Evolutionary conservation across 2,113 vertebrate species (phyloP).

Genomic region (Oreochromis spilurus): DNA sequence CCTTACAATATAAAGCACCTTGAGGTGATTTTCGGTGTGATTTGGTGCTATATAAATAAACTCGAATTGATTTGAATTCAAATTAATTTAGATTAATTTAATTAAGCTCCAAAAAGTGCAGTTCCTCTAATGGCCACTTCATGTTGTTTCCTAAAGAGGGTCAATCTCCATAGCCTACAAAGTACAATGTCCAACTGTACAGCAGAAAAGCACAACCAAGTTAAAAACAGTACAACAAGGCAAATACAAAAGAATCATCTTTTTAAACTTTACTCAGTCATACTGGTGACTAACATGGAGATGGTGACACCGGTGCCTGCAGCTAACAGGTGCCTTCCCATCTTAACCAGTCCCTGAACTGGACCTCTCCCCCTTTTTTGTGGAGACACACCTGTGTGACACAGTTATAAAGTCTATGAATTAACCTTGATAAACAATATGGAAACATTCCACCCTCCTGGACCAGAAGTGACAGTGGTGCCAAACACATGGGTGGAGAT

Average conservation of each 20-base stretch:
- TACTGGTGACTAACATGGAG: background rate
- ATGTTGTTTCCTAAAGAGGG: fast-evolving
- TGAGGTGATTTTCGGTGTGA: background rate
- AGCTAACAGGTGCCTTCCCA: background rate
- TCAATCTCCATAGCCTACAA: fast-evolving
- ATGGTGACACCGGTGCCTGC: background rate
- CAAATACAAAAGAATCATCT: background rate
- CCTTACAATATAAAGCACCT: background rate
- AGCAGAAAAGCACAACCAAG: background rate
- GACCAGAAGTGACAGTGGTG: background rate
- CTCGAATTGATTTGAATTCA: background rate
- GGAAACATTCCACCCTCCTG: background rate
- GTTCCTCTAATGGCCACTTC: background rate
- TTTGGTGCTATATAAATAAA: background rate
- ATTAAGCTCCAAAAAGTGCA: background rate
- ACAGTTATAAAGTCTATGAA: background rate
- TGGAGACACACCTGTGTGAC: background rate
- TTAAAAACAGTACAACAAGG: background rate
- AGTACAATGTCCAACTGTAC: background rate
- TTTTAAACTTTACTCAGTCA: fast-evolving
- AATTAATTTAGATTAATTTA: background rate
- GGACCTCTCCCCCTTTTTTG: background rate
- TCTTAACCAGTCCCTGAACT: background rate
- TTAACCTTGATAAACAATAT: background rate
- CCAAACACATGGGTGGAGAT: background rate